phyloP scores from a whole-genome alignment of 2,113 vertebrate genomes.

The Hemiscyllium ocellatum region DNA sequence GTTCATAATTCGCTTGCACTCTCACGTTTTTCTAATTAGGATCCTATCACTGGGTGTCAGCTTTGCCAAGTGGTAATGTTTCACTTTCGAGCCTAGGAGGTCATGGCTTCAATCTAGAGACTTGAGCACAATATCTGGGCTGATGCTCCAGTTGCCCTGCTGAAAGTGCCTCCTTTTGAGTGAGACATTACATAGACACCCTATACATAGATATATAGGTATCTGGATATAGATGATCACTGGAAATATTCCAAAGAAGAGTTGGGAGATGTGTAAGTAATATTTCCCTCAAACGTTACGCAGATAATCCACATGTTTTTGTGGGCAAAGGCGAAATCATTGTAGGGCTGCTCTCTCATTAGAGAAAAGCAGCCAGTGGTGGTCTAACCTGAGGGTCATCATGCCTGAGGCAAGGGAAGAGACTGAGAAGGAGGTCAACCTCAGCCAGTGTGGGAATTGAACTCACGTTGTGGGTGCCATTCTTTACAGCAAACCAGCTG shows the following conservation, averaged over 20 bases:
- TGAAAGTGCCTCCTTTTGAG: background rate
- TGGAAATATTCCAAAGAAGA: background rate
- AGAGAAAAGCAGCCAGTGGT: too few species aligned
- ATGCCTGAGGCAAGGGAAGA: too few species aligned
- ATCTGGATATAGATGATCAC: background rate
- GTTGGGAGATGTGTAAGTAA: background rate
- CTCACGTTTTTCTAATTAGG: constrained; percentile 25
- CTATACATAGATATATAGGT: too few species aligned
- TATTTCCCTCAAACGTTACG: background rate
- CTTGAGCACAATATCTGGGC: background rate
- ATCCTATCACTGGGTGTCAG: background rate
- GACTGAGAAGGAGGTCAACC: too few species aligned
- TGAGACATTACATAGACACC: background rate
- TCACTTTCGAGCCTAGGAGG: background rate
- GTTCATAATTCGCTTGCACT: background rate
- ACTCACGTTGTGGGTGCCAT: too few species aligned
- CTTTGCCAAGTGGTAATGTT: background rate
- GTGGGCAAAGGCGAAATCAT: too few species aligned
- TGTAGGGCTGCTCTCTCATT: too few species aligned
- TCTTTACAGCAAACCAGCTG: too few species aligned
- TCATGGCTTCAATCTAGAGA: background rate
- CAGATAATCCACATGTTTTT: too few species aligned
- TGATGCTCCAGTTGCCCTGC: background rate
- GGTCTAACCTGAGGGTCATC: too few species aligned
- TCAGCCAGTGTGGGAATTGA: too few species aligned